Conservation (phyloP, 2,888 invertebrate species). For the Epiblema foenella region DNA sequence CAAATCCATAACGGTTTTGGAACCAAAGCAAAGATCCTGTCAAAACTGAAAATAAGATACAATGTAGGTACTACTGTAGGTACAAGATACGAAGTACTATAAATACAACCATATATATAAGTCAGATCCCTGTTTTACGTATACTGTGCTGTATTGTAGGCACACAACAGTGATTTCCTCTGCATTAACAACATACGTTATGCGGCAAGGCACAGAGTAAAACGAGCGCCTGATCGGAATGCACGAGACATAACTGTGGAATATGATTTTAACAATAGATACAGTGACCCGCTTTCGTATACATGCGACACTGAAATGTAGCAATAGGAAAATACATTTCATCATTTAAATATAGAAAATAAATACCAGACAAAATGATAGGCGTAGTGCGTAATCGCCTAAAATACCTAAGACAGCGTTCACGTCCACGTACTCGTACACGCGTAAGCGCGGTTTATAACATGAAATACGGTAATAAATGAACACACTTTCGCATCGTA, state of each 20-base stretch:
- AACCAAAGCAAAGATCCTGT: no score
- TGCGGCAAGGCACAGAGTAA: conserved; percentile 11
- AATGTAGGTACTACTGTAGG: neutral
- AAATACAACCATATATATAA: no score
- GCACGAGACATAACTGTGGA: neutral
- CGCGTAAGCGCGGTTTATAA: no score
- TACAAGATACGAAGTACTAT: no score
- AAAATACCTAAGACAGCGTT: no score
- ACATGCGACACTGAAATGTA: neutral
- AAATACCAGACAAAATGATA: no score
- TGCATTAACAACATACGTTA: conserved; percentile 14
- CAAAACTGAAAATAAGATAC: no score
- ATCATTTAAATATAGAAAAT: neutral
- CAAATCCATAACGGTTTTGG: no score
- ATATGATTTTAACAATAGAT: conserved; percentile 18
- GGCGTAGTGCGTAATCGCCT: no score
- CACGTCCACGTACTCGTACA: no score
- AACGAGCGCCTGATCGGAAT: conserved; percentile 29
- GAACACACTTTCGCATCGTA: no score
- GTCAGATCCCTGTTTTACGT: neutral
- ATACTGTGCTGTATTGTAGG: neutral
- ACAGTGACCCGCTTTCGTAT: conserved; percentile 10
- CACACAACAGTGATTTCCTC: neutral
- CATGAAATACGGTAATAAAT: no score
- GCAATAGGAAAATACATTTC: neutral